These are phyloP conservation scores for Xiphophorus hellerii DNA, from an alignment of 2,113 vertebrate species.

Conservation along the genomic window DNA sequence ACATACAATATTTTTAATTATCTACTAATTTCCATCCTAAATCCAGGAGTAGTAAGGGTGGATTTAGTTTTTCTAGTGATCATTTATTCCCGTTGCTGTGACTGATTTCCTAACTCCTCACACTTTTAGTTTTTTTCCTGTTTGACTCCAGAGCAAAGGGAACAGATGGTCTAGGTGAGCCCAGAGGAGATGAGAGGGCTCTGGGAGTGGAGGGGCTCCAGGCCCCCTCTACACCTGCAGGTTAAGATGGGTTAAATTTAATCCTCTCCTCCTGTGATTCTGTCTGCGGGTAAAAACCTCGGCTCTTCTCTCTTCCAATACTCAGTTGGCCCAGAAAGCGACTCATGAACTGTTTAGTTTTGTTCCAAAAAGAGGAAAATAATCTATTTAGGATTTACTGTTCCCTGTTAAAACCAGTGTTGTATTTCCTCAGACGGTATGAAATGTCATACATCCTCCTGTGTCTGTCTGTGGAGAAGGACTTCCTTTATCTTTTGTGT, in stretches of 20 bases:
- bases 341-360: constrained; percentile 21
- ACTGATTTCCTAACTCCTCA: constrained; percentile 5
- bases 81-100: no score
- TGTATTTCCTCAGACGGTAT: no score
- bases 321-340: constrained; percentile 53
- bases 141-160: constrained; percentile 34
- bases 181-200: constrained; percentile 49
- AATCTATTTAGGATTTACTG: constrained; percentile 12
- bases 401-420: background rate
- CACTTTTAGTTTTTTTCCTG: constrained; percentile 15
- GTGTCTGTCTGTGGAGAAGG: no score
- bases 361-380: constrained; percentile 18
- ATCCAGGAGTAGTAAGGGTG: background rate
- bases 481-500: no score
- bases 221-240: constrained; percentile 35
- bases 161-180: constrained; percentile 64
- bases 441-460: background rate
- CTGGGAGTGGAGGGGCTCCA: constrained; percentile 45
- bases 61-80: background rate
- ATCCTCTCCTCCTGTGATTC: constrained; percentile 47
- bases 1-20: background rate
- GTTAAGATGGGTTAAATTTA: constrained; percentile 72
- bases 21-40: no score
- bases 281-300: constrained; percentile 3
- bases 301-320: constrained; percentile 38